Evolutionary conservation across 1,140 invertebrate species (phyloP), one percentile per base, ranked within the genome.

Genomic region (Drosophila serrata): DNA sequence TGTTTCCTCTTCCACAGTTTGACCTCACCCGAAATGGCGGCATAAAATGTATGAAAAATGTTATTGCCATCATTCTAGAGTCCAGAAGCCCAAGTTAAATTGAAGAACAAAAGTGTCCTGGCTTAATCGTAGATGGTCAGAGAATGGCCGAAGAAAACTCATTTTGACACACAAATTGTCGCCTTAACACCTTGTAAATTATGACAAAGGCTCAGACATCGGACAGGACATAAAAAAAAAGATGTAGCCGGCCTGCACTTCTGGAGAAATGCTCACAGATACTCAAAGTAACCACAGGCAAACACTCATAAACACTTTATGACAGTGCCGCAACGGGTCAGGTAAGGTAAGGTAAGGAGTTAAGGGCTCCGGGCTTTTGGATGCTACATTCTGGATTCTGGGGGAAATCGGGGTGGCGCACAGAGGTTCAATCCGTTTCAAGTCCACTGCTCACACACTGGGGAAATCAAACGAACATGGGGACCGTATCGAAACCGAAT

Each of bases 121-220:
- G 13, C 63, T 39, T 51, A 68, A 68, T 49, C 61, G 62, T 15
- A 67, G 60, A 31, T 65, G 63, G 35, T 40, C 24, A 29, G 49
- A 31, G 67, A 49, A 31, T 65, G 63, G 35, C 49, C 24, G 35
- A 60, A 31, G 67, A 49, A 84, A 82, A 73, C 81, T 85, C 68
- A 81, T 81, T 76, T 49, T 77, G 81, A 62, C 82, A 76, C 82
- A 84, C 80, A 76, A 87, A 87, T 87, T 87, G 84, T 74, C 82
- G 85, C 76, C 73, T 77, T 88, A 88, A 84, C 82, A 88, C 82
- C 80, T 72, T 88, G 84, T 87, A 80, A 87, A 74, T 80, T 88
- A 87, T 87, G 82, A 73, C 67, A 75, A 60, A 62, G 85, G 60
- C 81, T 60, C 58, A 45, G 43, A 45, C 67, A 63, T 67, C 69